Evolutionary conservation across 1,140 invertebrate genomes (phyloP), one percentile per base, ranked within the genome.

Genomic region (Diabrotica virgifera): DNA sequence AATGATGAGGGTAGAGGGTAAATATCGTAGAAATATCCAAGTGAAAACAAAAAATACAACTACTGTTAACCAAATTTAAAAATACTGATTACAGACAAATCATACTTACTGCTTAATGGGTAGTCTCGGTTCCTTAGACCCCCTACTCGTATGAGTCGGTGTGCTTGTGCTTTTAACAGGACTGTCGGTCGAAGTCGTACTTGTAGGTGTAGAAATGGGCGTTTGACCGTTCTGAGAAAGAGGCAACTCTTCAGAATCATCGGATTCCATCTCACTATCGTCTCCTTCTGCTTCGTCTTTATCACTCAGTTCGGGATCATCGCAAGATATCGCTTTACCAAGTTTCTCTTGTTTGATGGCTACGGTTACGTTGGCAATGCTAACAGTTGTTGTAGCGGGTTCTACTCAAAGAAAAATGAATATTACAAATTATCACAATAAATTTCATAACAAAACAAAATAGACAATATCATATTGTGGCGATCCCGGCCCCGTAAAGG

Each of bases 231-330:
- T 81, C 77, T 82, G 55, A 38, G 60, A 38, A 9, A 59, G 53
- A 9, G 69, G 52, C 0, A 63, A 58, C 35, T 70, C 72, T 71
- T 90, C 88, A 52, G 89, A 87, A 46, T 89, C 88, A 62, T 86
- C 85, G 6, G 84, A 83, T 67, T 86, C 85, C 70, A 83, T 76
- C 65, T 83, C 79, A 71, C 78, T 82, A 72, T 89, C 87, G 74
- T 92, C 90, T 7, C 89, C 90, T 77, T 92, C 90, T 8, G 90
- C 91, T 80, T 93, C 91, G 77, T 93, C 91, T 59, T 90, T 83
- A 70, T 93, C 90, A 76, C 86, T 87, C 36, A 87, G 84, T 66
- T 85, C 85, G 71, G 90, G 89, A 55, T 89, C 89, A 36, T 84
- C 83, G 72, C 85, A 85, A 64, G 84, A 86, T 73, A 89, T 82